Percentiles rank a stretch among this genome's conserved stretches.
Conservation (phyloP, 1,140 invertebrate genomes). For the Hydropsyche tenuis region DNA sequence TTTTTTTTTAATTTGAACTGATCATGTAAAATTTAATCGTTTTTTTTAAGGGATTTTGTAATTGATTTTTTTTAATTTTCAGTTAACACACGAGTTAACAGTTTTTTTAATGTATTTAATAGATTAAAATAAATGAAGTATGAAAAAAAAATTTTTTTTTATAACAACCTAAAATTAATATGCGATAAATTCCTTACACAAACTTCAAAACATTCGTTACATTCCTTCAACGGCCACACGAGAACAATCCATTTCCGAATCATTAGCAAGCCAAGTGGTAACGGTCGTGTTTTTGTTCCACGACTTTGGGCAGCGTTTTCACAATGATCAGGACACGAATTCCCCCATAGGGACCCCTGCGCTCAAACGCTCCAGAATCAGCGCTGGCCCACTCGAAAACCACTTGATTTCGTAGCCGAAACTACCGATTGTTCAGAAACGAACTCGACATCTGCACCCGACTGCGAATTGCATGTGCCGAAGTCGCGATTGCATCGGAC, state of each 20-base stretch:
- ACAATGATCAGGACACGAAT: conserved; percentile 29
- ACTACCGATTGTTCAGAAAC: conserved; percentile 27
- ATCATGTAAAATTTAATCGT: too few relatives aligned
- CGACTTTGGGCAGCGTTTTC: conserved; percentile 12
- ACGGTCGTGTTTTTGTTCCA: conserved; percentile 47
- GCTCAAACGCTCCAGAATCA: too few relatives aligned
- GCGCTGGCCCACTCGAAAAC: conserved; percentile 20
- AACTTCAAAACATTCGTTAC: too few relatives aligned
- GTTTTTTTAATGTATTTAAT: too few relatives aligned
- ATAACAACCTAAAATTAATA: background rate
- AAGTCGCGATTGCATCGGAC: too few relatives aligned
- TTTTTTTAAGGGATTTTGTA: too few relatives aligned
- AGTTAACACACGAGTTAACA: background rate
- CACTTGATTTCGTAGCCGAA: conserved; percentile 34
- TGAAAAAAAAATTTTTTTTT: too few relatives aligned
- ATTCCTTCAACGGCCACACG: background rate
- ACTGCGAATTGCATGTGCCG: too few relatives aligned
- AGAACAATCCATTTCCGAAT: conserved; percentile 37
- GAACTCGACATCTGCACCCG: conserved; percentile 39
- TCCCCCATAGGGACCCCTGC: conserved; percentile 18
- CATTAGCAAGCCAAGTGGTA: conserved; percentile 43
- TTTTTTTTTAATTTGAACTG: too few relatives aligned
- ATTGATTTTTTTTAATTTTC: background rate
- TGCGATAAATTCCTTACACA: too few relatives aligned
- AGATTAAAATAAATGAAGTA: too few relatives aligned